Base-by-base conservation (phyloP, 1,140 invertebrate species). In the Myzus persicae region DNA sequence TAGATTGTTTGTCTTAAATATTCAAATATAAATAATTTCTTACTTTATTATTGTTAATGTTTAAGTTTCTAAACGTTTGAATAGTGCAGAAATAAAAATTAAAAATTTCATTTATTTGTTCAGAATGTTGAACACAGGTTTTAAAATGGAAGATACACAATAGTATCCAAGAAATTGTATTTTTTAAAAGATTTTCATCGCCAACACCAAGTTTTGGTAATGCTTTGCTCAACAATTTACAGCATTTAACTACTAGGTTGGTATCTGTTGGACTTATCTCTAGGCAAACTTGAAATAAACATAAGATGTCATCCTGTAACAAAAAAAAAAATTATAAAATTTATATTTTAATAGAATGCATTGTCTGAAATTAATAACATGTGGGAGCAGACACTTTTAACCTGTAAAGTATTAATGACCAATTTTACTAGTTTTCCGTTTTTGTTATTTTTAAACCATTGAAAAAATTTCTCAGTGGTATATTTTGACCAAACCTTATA, bases 221-320 rank as follows among this genome's bases (percentile, higher is more conserved):
- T 85, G 85, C 26, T 51, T 93, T 93, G 26, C 51, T 22, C 38
- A 93, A 38, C 24, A 42, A 20, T 54, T 85, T 93, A 31, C 42
- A 54, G 54, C 91, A 93, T 84, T 93, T 93, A 18, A 26, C n/a
- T 8, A 93, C 36, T 42, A 93, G 38, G 54, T 93, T 54, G 11
- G n/a, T 84, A 40, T 93, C 91, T 38, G 36, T 3, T 31, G 91
- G 76, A 38, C 44, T 82, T 54, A 93, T 93, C 7, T 93, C 36
- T 40, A 31, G 81, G 31, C 91, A 93, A 18, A 93, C 91, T 85
- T 93, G 20, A 93, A 93, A 82, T 51, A 93, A 82, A 84, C 91
- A 85, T 48, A 93, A 0, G 4, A 93, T 54, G 51, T 93, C 91
- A 54, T 93, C 91, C 91, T 93, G 8, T 67, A 20, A 8, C 18